Conservation (phyloP, 2,113 vertebrate genomes). For the Excalfactoria chinensis region DNA sequence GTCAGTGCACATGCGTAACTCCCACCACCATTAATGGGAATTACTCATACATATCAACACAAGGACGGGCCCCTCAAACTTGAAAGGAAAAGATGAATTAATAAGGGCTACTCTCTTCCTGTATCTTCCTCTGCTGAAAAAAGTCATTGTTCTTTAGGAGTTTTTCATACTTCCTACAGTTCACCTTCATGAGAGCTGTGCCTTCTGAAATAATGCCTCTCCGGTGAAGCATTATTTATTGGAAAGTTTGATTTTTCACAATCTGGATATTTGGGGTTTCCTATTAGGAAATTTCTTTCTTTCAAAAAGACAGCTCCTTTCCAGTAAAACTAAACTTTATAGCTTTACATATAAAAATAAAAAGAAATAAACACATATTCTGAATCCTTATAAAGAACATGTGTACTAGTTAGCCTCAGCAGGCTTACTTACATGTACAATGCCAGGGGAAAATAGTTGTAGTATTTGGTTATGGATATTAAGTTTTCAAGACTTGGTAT, state of each 20-base stretch:
- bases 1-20: slow-evolving; percentile 81
- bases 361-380: slow-evolving; percentile 24
- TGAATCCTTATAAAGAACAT: slow-evolving; percentile 20
- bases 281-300: slow-evolving; percentile 43
- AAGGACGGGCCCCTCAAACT: slow-evolving; percentile 70
- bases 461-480: slow-evolving; percentile 61
- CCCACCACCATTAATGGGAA: slow-evolving; percentile 81
- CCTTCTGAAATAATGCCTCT: slow-evolving; percentile 65
- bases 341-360: slow-evolving; percentile 16
- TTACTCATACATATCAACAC: slow-evolving; percentile 83
- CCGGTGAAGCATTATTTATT: slow-evolving; percentile 69
- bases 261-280: slow-evolving; percentile 31
- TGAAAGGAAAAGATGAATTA: slow-evolving; percentile 74
- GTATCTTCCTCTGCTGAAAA: slow-evolving; percentile 73
- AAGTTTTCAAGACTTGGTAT: slow-evolving; percentile 63
- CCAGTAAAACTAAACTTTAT: slow-evolving; percentile 50
- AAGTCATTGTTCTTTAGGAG: slow-evolving; percentile 75
- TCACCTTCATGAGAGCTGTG: slow-evolving; percentile 64
- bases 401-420: background rate
- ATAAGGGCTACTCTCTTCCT: slow-evolving; percentile 71
- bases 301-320: slow-evolving; percentile 34
- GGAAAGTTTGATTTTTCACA: slow-evolving; percentile 68
- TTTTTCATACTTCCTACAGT: slow-evolving; percentile 74
- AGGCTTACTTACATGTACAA: background rate
- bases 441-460: slow-evolving; percentile 13